phyloP scores from a whole-genome alignment of 2,797 vertebrate species.

The Lagodon rhomboides region DNA sequence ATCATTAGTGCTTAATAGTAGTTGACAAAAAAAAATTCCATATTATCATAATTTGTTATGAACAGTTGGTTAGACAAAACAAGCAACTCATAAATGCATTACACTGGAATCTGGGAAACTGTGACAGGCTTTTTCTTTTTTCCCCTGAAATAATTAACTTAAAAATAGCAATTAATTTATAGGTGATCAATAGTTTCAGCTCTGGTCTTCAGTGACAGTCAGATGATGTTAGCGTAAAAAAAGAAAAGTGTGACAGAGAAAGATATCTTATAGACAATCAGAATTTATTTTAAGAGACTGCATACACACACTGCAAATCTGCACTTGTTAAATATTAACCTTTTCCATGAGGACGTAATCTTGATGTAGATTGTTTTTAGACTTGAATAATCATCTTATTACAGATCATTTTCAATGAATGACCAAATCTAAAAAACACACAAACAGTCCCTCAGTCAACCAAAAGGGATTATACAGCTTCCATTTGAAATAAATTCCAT shows the following conservation, averaged over 20 bases:
- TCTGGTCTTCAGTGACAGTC: background rate
- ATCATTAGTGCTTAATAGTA: too few relatives aligned
- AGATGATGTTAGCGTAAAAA: background rate
- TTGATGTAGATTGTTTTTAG: background rate
- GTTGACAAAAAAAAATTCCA: too few relatives aligned
- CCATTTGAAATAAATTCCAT: background rate
- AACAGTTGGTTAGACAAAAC: background rate
- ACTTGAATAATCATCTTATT: background rate
- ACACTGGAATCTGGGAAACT: background rate
- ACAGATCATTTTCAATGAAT: background rate
- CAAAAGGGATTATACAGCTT: background rate
- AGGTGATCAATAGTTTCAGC: background rate
- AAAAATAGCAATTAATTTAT: background rate
- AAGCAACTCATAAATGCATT: background rate
- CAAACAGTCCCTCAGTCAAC: background rate
- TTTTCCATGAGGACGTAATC: background rate
- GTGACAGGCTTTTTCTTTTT: too few relatives aligned
- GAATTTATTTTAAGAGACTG: constrained; percentile 22
- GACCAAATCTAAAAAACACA: background rate
- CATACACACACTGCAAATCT: background rate
- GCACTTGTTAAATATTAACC: constrained; percentile 14
- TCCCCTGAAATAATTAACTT: too few relatives aligned
- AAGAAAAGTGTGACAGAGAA: background rate
- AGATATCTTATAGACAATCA: background rate
- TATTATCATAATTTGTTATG: background rate